Evolutionary conservation across 2,888 invertebrate species (phyloP), one percentile per base, ranked within the genome.

Genomic region (Agrenia bidenticulata): DNA sequence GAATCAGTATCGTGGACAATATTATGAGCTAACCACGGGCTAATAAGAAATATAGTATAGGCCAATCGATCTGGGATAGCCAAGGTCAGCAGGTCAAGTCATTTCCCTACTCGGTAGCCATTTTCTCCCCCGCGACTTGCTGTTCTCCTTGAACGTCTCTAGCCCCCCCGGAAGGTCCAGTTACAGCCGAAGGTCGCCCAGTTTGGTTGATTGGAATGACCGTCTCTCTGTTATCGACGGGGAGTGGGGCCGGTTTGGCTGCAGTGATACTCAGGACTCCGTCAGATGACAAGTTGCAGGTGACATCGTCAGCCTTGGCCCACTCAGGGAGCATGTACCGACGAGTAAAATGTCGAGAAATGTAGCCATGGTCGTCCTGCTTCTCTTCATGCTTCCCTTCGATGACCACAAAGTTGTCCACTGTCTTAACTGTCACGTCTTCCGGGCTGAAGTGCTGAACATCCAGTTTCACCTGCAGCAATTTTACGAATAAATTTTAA

Each of bases 371-470:
- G 17, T 65, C 61, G 41, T 65, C 65, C 21, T 65, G 56, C 27
- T 56, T 49, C 57, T 79, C 79, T 55, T 78, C 77, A 64, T 80
- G 79, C 64, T 78, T 79, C 39, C 78, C 79, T 53, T 78, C 77
- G 24, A 80, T 73, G 0, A 77, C 72, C 7, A 80, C 73, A 26
- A 67, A 64, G 51, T 77, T 77, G 62, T 78, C 78, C 5, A 77
- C 75, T 1, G 77, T 78, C 58, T 79, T 80, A 23, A 80, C 78
- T 0, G 73, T 72, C 9, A 80, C 75, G 61, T 80, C 79, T 13
- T 78, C 77, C 0, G 79, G 78, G 41, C 71, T 73, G 69, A 79
- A 79, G 42, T 79, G 78, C 17, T 75, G 77, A 15, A 79, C 77
- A 61, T 79, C 79, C 37, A 77, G 53, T 53, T 63, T 72, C 7